phyloP scores from a whole-genome alignment of 2,113 vertebrate genomes.

The Acanthisitta chloris region DNA sequence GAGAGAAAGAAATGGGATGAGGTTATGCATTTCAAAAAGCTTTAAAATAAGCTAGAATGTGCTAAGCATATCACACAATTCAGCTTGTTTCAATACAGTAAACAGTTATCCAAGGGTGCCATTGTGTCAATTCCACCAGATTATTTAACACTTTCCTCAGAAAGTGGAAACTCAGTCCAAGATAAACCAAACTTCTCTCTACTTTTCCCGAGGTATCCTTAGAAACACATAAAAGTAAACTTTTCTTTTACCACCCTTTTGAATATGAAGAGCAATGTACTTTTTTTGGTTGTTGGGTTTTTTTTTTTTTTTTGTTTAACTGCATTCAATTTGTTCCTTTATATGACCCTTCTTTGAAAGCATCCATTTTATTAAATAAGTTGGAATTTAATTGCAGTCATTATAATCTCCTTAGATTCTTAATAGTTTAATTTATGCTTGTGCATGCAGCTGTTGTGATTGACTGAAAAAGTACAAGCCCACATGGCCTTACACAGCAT shows the following conservation, averaged over 20 bases:
- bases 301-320: neutral
- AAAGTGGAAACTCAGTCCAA: neutral
- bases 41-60: neutral
- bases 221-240: neutral
- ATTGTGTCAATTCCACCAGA: neutral
- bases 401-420: slow-evolving; percentile 31
- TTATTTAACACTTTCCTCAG: neutral
- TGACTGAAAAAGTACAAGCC: slow-evolving; percentile 6
- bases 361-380: neutral
- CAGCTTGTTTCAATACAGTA: neutral
- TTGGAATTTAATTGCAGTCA: slow-evolving; percentile 35
- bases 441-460: neutral
- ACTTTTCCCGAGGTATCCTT: neutral
- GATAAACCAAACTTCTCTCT: neutral
- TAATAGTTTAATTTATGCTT: slow-evolving; percentile 55
- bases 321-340: neutral
- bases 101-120: neutral
- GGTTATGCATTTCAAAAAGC: neutral
- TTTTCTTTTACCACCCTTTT: neutral
- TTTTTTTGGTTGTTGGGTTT: neutral
- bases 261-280: neutral
- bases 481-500: neutral
- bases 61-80: rapidly evolving
- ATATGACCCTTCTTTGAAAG: neutral
- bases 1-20: neutral